Evolutionary conservation across 2,113 vertebrate species (phyloP).

Genomic region (Ochotona curzoniae): DNA sequence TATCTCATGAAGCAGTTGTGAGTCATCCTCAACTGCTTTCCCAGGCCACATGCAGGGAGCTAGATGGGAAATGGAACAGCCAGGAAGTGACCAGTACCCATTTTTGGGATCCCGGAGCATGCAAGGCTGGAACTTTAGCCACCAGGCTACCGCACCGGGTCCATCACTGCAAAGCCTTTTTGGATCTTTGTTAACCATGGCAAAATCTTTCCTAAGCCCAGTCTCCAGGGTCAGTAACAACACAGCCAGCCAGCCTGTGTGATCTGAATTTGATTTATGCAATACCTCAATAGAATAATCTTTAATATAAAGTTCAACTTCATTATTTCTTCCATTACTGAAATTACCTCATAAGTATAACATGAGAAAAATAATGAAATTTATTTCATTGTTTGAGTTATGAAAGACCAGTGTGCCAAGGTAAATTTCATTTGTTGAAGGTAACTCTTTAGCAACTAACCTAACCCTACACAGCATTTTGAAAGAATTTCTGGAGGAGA

Average conservation of each 20-base stretch:
- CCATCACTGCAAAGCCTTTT: constrained; percentile 70
- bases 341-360: constrained; percentile 79
- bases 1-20: no score
- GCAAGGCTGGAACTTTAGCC: no score
- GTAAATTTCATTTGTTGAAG: constrained; percentile 61
- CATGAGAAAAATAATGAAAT: constrained; percentile 84
- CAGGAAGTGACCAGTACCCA: no score
- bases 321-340: constrained; percentile 78
- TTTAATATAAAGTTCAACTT: constrained; percentile 84
- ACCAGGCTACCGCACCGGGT: no score
- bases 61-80: no score
- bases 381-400: constrained; percentile 75
- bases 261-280: constrained; percentile 82
- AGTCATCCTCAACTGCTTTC: no score
- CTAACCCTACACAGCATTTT: constrained; percentile 87
- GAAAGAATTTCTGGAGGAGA: constrained; percentile 86
- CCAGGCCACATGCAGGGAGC: no score
- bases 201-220: constrained; percentile 86
- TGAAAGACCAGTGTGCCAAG: constrained; percentile 81
- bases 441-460: constrained; percentile 82
- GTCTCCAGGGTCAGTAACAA: constrained; percentile 86
- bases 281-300: constrained; percentile 86
- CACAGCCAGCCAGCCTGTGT: constrained; percentile 87
- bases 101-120: no score
- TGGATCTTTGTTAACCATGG: constrained; percentile 85